Conservation (phyloP, 1,140 invertebrate species). For the Caenorhabditis briggsae region DNA sequence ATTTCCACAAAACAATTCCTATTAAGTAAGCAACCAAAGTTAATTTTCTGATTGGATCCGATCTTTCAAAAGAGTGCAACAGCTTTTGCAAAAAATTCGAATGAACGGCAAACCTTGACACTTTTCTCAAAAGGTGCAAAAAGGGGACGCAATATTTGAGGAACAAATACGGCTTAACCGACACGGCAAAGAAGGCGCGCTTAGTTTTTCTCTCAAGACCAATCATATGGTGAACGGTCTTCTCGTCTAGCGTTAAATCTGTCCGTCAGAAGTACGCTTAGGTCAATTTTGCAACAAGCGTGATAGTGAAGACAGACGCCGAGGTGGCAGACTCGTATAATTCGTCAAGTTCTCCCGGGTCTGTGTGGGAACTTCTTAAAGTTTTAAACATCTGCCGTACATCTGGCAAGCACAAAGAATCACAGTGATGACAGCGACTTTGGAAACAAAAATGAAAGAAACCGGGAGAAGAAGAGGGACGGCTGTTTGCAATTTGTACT, state of each 20-base stretch:
- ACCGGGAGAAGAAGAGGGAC: background rate
- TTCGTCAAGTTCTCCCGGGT: slow-evolving; percentile 46
- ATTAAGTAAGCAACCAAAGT: no score
- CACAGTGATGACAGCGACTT: slow-evolving; percentile 52
- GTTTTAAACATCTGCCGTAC: slow-evolving; percentile 45
- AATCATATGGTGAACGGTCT: slow-evolving; percentile 40
- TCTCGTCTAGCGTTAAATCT: slow-evolving; percentile 47
- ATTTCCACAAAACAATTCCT: no score
- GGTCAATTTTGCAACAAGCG: slow-evolving; percentile 14
- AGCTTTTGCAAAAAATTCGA: background rate
- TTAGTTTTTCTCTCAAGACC: slow-evolving; percentile 7
- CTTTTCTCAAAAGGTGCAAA: slow-evolving; percentile 30
- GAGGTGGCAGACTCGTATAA: slow-evolving; percentile 40
- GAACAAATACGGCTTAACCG: slow-evolving; percentile 46
- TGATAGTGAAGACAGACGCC: background rate
- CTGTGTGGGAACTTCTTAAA: background rate
- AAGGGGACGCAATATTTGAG: slow-evolving; percentile 26
- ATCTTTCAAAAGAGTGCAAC: background rate
- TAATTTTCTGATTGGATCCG: no score
- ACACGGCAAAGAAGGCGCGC: slow-evolving; percentile 24
- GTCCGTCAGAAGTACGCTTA: background rate
- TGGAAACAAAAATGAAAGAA: slow-evolving; percentile 35
- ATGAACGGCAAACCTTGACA: background rate
- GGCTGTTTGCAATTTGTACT: slow-evolving; percentile 53
- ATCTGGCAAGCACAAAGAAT: slow-evolving; percentile 34